Base-by-base conservation (phyloP, 2,797 vertebrate genomes). In the Furcifer pardalis region DNA sequence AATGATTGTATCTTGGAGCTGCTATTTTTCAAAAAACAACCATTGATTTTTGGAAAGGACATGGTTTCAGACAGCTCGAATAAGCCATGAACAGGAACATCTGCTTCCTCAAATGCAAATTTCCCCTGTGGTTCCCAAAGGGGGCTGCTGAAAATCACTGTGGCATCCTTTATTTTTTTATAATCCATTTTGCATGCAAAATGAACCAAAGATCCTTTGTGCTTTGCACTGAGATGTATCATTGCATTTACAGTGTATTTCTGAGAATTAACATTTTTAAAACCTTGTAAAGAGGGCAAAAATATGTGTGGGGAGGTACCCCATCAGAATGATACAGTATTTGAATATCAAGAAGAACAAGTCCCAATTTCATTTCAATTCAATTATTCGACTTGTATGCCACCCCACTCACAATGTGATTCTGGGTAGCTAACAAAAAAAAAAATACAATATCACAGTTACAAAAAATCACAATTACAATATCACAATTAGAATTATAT, bases 131-230 rank as follows among this genome's bases (percentile, higher is more conserved):
- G 15, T 27, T 27, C 19, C 46, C 40, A 56, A 60, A 76, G 71
- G n/a, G 44, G 73, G 74, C 40, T 68, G 62, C 23, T 60, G 78
- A 81, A 81, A 85, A 85, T 81, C 78, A 81, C 35, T 56, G 30
- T 56, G 35, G 10, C 62, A 9, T 46, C 37, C 15, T 30, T n/a
- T 21, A 10, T 49, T n/a, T 1, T 27, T 77, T 56, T 56, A 17
- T 35, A 72, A 68, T n/a, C 27, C 71, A 59, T 65, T 52, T 59
- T 75, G 60, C 35, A 52, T 44, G 17, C 30, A 60, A 81, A 68
- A 69, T 65, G 15, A 86, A 74, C 7, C 27, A 32, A n/a, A 75
- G 8, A 44, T 13, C 0, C 59, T 56, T 65, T 25, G 23, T 27
- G 7, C 15, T 71, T 46, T 62, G 35, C 15, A 27, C 37, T 10